Percentiles rank a stretch among this genome's conserved stretches.
Conservation (phyloP, 2,797 vertebrate genomes). For the Sebastes flavidus region DNA sequence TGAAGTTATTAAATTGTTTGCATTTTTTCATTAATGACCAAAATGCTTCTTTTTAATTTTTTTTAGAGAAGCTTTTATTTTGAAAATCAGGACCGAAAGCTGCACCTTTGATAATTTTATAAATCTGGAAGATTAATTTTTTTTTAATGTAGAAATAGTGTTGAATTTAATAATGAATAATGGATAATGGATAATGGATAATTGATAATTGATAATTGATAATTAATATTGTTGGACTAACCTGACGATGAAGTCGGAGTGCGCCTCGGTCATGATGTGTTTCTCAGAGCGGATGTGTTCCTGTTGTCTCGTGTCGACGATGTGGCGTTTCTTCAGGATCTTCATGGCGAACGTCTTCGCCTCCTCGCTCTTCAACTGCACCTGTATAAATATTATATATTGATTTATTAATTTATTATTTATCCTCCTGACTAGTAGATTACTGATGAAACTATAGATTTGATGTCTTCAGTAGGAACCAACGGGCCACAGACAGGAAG, state of each 20-base stretch:
- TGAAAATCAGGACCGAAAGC: neutral
- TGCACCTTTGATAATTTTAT: neutral
- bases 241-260: constrained; percentile 97
- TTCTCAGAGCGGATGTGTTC: constrained; percentile 98
- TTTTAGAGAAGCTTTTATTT: neutral
- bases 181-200: no score
- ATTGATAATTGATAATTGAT: no score
- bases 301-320: constrained; percentile 94
- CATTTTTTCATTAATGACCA: neutral
- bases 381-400: constrained; percentile 73
- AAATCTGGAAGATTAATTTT: neutral
- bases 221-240: constrained; percentile 45
- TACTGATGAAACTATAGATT: no score
- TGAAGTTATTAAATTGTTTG: neutral
- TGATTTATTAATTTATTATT: no score
- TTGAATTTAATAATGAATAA: neutral
- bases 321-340: constrained; percentile 97
- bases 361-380: constrained; percentile 94
- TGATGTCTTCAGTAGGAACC: no score
- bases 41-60: neutral
- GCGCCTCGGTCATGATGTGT: constrained; percentile 95
- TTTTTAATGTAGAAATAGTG: neutral
- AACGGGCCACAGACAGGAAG: no score
- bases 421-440: no score
- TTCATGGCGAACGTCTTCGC: constrained; percentile 97